Base-by-base conservation (phyloP, 2,888 invertebrate species). In the Chorisops tibialis region DNA sequence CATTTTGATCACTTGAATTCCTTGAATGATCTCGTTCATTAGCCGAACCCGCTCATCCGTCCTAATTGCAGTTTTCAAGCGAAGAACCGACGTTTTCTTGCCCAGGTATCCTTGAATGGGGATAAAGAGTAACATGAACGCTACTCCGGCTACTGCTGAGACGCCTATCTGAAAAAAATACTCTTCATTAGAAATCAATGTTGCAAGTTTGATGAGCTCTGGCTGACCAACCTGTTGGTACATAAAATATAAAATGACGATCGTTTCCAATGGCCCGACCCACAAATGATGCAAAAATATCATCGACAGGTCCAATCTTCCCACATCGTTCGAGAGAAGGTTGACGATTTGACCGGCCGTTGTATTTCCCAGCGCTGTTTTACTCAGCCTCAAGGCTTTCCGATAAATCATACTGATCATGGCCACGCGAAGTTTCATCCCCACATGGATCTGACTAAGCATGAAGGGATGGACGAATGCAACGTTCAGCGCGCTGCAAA, bases 1-100 rank as follows among this genome's bases (percentile, higher is more conserved):
- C 94, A 96, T 95, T 80, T 96, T 96, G 67, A 96, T 91, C 0
- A 96, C 93, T 78, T 93, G 86, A 73, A 93, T 91, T 1, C 93
- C 95, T 70, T 86, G 85, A 38, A 96, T 86, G 41, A 92, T 87
- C 79, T 96, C 96, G 72, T 91, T 93, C 87, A 96, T 96, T 50
- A 95, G 81, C 5, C 93, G 84, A 7, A 96, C 91, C 58, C 96
- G 83, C 73, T 93, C 90, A 76, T 96, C 96, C 0, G 95, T 95
- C 65, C 90, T 82, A 14, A 87, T 77, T 0, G 96, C 95, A 0
- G 93, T 94, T 71, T 87, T 30, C 67, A 91, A 73, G 37, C 92
- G 85, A 30, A 88, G 78, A 30, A 84, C 83, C 0, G 92, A 91
- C 3, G 89, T 88, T 61, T 83, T 84, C 74, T 90, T 90, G 21